Evolutionary conservation across 1,140 invertebrate genomes (phyloP).

Genomic region (Thalassaphorura encarpata): DNA sequence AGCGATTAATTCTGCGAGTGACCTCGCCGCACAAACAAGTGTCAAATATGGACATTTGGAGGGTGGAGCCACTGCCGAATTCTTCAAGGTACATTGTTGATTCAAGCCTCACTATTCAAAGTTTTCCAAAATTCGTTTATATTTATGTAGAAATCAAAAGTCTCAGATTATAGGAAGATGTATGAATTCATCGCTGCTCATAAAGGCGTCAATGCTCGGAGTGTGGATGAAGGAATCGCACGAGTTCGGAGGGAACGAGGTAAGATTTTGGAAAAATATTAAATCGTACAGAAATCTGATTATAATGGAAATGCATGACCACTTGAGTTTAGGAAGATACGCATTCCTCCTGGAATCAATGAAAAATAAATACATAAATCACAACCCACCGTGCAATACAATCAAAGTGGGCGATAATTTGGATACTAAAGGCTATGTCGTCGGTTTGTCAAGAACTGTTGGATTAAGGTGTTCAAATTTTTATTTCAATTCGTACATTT

Average conservation of each 20-base stretch:
- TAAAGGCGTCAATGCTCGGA: conserved; percentile 42
- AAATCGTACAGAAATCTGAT: too few relatives aligned
- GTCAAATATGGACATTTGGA: conserved; percentile 53
- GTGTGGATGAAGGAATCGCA: conserved; percentile 46
- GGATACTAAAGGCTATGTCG: conserved; percentile 49
- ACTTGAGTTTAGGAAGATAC: conserved; percentile 45
- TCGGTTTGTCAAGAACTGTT: conserved; percentile 48
- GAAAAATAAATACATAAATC: conserved; percentile 56
- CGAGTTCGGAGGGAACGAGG: conserved; percentile 44
- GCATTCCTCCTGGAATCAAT: conserved; percentile 57
- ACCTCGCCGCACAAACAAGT: conserved; percentile 51
- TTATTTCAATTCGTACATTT: not conserved
- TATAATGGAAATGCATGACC: too few relatives aligned
- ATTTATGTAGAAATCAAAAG: conserved; percentile 45
- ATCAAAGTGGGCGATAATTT: conserved; percentile 53
- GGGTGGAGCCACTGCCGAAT: conserved; percentile 51
- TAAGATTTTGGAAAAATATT: too few relatives aligned
- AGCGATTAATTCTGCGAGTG: conserved; percentile 53
- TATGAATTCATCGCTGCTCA: conserved; percentile 44
- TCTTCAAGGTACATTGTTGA: conserved; percentile 49
- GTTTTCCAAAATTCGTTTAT: not conserved
- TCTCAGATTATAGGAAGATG: conserved; percentile 52
- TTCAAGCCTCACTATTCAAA: not conserved
- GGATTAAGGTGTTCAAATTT: conserved; percentile 37
- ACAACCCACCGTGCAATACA: conserved; percentile 47